Evolutionary conservation across 2,888 invertebrate species (phyloP), one percentile per base, ranked within the genome.

Genomic region (Lycaena phlaeas): DNA sequence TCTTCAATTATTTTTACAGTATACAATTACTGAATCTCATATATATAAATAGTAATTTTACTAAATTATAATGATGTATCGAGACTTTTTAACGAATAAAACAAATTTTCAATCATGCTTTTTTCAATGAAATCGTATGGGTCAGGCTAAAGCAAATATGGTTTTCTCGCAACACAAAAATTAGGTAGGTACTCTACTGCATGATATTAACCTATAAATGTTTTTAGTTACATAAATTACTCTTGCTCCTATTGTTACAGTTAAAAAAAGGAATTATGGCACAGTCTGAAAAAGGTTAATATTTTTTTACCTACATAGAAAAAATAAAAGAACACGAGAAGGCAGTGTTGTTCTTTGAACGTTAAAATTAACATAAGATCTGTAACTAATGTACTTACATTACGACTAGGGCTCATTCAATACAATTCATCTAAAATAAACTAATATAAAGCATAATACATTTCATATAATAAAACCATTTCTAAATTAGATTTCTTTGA

Each of bases 341-440:
- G 50, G 46, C 45, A 46, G 48, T 46, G 43, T 10, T 26, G 36
- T 31, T 41, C 27, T 37, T n/a, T n/a, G 25, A 28, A 31, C 14
- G 14, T 29, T 22, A 25, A 11, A 44, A 44, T 40, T 40, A 29
- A 49, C 39, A 28, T 41, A 22, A 42, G 44, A 38, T 40, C 44
- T 44, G 40, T 42, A 9, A 34, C 15, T 22, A 34, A 48, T 42
- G 60, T 59, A 64, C 63, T 63, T 61, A 64, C 49, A 50, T 49
- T 61, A 64, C 53, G 66, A 66, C 64, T 64, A 66, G 66, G 34
- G 18, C 14, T 34, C 34, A 34, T 34, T 29, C 12, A 12, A 27
- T 27, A 27, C 12, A 29, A 29, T 29, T 29, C 2, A 12, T 54
- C 51, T 53, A 55, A 41, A 30, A 43, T 41, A 25, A 38, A 43